Conservation (phyloP, 1,140 invertebrate genomes). For the Aporrectodea caliginosa region DNA sequence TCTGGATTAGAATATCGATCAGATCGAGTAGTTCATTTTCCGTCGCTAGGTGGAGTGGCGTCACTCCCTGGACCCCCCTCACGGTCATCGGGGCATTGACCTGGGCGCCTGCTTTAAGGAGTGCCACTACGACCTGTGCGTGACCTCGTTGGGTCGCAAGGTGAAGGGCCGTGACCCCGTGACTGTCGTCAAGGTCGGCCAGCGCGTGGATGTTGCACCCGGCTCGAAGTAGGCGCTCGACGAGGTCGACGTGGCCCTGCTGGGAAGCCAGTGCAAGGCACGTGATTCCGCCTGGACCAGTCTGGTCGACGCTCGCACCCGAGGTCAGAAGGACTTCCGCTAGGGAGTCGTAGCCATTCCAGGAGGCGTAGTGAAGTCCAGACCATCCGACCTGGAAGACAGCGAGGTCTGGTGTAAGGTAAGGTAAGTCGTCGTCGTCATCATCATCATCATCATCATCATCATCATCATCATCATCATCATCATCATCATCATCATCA, state of each 20-base stretch:
- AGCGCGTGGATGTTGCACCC: background rate
- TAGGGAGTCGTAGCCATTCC: conserved; percentile 13
- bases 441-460: no score
- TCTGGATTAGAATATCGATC: conserved; percentile 22
- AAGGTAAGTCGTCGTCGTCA: no score
- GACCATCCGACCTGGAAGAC: conserved; percentile 20
- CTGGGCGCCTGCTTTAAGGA: conserved; percentile 11
- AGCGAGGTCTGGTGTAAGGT: no score
- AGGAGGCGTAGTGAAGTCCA: conserved; percentile 10
- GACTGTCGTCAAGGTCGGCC: background rate
- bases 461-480: no score
- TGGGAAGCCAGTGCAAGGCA: conserved; percentile 11
- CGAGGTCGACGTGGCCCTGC: conserved; percentile 15
- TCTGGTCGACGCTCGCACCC: background rate
- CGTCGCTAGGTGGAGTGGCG: conserved; percentile 14
- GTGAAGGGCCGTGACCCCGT: conserved; percentile 10
- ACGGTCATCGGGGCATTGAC: background rate
- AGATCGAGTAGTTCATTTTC: conserved; percentile 14
- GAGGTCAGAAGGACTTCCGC: background rate
- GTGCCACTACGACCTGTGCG: background rate
- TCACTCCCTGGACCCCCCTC: background rate
- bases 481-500: no score
- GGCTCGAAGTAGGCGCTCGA: background rate
- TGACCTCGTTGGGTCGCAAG: conserved; percentile 14
- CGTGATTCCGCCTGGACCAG: conserved; percentile 8